Evolutionary conservation across 2,888 invertebrate genomes (phyloP), one percentile per base, ranked within the genome.

Genomic region (Periphyllus acericola): DNA sequence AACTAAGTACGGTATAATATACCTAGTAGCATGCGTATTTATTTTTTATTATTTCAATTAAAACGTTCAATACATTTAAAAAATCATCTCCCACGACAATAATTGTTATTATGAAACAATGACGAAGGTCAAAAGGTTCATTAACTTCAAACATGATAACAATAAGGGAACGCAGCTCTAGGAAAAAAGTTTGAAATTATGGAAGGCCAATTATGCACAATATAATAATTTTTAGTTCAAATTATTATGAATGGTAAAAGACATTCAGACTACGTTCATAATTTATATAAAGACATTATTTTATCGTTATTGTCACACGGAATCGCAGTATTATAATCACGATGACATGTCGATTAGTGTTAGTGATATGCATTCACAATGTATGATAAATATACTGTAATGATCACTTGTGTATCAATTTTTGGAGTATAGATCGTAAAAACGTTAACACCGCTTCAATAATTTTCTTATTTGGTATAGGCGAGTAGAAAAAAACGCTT

Each of bases 61-160:
- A 86, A 86, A 86, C 72, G 60, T 80, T 80, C 79, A 55, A 86
- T 86, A 86, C 72, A 36, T 72, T 21, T 40, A 46, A 29, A 78
- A 84, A 80, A 86, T 55, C 40, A 36, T 86, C 86, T 80, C 72
- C 86, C 86, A 86, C 86, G 86, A 86, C 79, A 86, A 86, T 86
- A 86, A 80, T 75, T 60, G 79, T 86, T 86, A 86, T 86, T 80
- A 86, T 36, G 55, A 86, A 86, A 86, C 79, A 86, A 86, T 55
- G 79, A 72, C 79, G 79, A 86, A 86, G 86, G 86, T 72, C 86
- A 72, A 86, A 60, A 86, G 72, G 86, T 86, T 86, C 86, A 72
- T 80, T 86, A 86, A 86, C 86, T 86, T 72, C 55, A 76, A 46
- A 82, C 83, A 75, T 34, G 25, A 46, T 60, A 29, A 83, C 32